Evolutionary conservation across 2,113 vertebrate genomes (phyloP).

Genomic region (Calidris pugnax): DNA sequence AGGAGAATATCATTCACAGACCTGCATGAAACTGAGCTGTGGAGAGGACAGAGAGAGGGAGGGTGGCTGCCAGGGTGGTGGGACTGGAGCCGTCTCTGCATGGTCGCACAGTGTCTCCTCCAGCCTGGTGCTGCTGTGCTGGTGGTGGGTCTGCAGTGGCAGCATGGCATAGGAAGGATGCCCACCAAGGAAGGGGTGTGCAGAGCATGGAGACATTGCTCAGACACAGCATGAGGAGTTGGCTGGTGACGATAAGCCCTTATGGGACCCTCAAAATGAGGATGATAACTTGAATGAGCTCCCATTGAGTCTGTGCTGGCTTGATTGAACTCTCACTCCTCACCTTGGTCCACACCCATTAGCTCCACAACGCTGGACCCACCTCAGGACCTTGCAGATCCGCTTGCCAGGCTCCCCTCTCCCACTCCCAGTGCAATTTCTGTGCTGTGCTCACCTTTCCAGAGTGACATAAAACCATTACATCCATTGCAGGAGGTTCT

Average conservation of each 20-base stretch:
- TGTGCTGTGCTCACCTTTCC: background rate
- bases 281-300: background rate
- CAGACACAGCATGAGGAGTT: background rate
- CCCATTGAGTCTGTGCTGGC: background rate
- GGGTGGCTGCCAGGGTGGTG: background rate
- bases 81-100: background rate
- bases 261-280: background rate
- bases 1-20: background rate
- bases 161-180: fast-evolving
- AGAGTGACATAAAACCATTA: background rate
- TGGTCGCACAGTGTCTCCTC: background rate
- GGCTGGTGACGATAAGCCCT: background rate
- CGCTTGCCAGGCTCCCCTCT: background rate
- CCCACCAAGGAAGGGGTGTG: background rate
- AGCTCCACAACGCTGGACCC: background rate
- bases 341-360: fast-evolving
- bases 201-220: background rate
- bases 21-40: background rate
- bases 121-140: background rate
- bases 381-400: background rate
- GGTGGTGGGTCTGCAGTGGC: background rate
- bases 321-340: background rate
- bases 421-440: background rate
- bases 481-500: background rate
- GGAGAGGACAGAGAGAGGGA: background rate